Evolutionary conservation across 2,888 invertebrate genomes (phyloP), one percentile per base, ranked within the genome.

Genomic region (Xylota segnis): DNA sequence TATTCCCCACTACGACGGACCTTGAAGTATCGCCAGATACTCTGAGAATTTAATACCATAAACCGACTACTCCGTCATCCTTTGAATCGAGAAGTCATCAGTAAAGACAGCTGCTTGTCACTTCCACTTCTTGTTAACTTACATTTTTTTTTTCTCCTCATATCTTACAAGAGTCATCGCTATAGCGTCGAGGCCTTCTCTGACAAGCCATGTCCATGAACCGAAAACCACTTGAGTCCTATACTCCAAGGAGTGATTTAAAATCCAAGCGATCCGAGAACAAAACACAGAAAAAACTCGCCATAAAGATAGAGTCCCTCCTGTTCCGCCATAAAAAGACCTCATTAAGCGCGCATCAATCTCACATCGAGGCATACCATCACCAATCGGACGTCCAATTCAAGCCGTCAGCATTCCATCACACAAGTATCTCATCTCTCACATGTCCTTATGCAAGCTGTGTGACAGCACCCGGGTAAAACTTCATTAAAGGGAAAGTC

Each of bases 401-500:
- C 40, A 27, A 65, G 52, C 45, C 65, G 68, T 76, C 59, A 23
- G 37, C 71, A 71, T 71, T 71, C 71, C 71, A 71, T 70, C 56
- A 70, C 56, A 61, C 59, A 50, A 50, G 50, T 50, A 18, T 68
- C 54, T 43, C 58, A 54, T 54, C 56, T 54, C 56, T 58, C 52
- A 54, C 58, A 43, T 50, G 65, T 72, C 63, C 78, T 65, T 56
- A 66, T 59, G 34, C 43, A 43, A 45, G 47, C 18, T 34, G 34
- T 40, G 59, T 37, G 37, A 37, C 37, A 37, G 56, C 79, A 43
- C 32, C 5, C 40, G 23, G 54, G 52, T 54, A 47, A 12, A 58
- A 65, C 78, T 72, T 77, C 78, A 83, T 83, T 83, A 66, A 78
- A 83, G 61, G 68, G 72, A 78, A 83, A 83, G 83, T 83, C 83